These are phyloP conservation scores for Atlantisia rogersi DNA, from an alignment of 2,113 vertebrate genomes.

Conservation along the genomic window DNA sequence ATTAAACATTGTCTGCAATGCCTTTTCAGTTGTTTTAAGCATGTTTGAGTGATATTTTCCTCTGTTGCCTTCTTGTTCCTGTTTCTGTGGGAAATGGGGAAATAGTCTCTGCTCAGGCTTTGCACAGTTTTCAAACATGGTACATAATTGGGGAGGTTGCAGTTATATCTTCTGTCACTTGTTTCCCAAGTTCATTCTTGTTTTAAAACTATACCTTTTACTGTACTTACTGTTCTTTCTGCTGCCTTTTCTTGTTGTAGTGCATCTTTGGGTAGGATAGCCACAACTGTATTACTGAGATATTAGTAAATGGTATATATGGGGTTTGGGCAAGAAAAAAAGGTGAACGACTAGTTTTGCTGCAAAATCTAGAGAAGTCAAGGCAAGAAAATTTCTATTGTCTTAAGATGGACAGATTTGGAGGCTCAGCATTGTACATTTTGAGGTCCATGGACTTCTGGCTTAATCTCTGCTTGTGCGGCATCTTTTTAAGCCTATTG, in stretches of 20 bases:
- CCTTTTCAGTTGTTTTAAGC: not conserved
- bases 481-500: not conserved
- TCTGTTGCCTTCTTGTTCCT: not conserved
- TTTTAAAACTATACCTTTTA: not conserved
- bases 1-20: not conserved
- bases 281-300: not conserved
- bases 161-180: fast-evolving
- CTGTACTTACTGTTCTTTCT: not conserved
- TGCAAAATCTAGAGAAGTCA: not conserved
- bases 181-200: not conserved
- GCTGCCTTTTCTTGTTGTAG: not conserved
- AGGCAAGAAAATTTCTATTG: not conserved
- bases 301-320: not conserved
- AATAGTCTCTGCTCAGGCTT: not conserved
- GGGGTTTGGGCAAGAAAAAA: not conserved
- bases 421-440: not conserved
- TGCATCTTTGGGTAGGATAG: not conserved
- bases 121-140: not conserved
- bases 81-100: not conserved
- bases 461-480: not conserved
- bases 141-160: not conserved
- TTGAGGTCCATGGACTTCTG: not conserved
- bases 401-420: not conserved
- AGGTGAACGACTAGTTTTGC: not conserved
- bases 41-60: not conserved